Base-by-base conservation (phyloP, 2,888 invertebrate species). In the Diaperis boleti region DNA sequence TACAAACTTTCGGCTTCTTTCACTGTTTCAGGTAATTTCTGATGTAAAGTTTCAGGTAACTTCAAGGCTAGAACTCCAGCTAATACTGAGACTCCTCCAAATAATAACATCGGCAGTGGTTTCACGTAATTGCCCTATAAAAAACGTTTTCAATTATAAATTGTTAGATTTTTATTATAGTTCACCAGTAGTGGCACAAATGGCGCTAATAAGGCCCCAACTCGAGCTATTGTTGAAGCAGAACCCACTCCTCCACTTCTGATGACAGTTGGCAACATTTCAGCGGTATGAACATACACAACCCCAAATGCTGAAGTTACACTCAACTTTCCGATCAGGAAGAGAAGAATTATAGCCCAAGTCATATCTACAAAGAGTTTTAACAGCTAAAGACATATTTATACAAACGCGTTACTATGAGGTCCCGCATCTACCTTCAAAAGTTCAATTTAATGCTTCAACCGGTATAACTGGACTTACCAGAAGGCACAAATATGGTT, bases 261-360 rank as follows among this genome's bases (percentile, higher is more conserved):
- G 62, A 87, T 82, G 6, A 79, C 73, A 2, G 83, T 83, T 0
- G 86, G 86, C 59, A 84, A 81, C 68, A 86, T 79, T 78, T 86
- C 86, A 2, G 85, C 85, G 8, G 86, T 85, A 68, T 88, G 87
- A 1, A 89, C 86, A 69, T 88, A 89, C 20, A 87, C 83, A 3
- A 87, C 82, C 0, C 86, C 85, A 78, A 89, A 89, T 0, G 88
- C 84, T 1, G 87, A 85, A 1, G 89, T 88, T 39, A 89, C 85
- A 6, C 86, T 87, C 61, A 88, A 78, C 77, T 89, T 89, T 50
- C 89, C 89, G 39, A 86, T 74, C 47, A 89, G 81, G 70, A 88
- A 88, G 10, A 89, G 76, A 0, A 82, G 70, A 1, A 87, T 83
- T 18, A 85, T 81, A 0, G 84, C 78, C 86, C 87, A 87, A 20